Conservation (phyloP, 2,888 invertebrate genomes). For the Crossocerus cetratus region DNA sequence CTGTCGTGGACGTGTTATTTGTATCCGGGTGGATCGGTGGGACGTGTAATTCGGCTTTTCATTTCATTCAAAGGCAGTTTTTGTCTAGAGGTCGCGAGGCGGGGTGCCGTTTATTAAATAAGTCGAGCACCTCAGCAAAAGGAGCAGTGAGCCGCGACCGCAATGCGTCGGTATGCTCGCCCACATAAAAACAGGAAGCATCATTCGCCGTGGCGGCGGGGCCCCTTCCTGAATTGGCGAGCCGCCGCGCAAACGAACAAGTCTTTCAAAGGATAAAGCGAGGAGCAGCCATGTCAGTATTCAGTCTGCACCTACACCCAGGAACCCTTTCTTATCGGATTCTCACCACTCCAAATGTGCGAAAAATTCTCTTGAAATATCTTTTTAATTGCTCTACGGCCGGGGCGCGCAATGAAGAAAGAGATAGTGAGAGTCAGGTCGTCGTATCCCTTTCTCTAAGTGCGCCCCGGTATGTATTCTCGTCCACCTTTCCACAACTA, state of each 20-base stretch:
- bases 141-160: background rate
- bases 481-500: background rate
- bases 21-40: no score
- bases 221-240: slow-evolving; percentile 22
- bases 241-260: slow-evolving; percentile 14
- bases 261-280: slow-evolving; percentile 11
- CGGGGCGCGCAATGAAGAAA: no score
- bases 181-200: background rate
- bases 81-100: slow-evolving; percentile 18
- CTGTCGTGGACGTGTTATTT: no score
- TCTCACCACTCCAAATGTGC: slow-evolving; percentile 31
- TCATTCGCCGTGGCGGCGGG: background rate
- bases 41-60: background rate
- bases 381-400: slow-evolving; percentile 45
- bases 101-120: slow-evolving; percentile 23
- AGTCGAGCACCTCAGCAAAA: background rate
- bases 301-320: slow-evolving; percentile 3
- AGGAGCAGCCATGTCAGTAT: slow-evolving; percentile 2
- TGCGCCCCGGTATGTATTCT: slow-evolving; percentile 3
- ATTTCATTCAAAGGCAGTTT: slow-evolving; percentile 26
- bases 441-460: background rate
- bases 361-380: slow-evolving; percentile 53
- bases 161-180: background rate
- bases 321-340: slow-evolving; percentile 31
- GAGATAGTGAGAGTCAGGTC: background rate